A percentile compares a stretch with the other conserved stretches of the same genome.
Evolutionary conservation across 1,140 invertebrate genomes (phyloP).

Genomic region (Coboldia fuscipes): DNA sequence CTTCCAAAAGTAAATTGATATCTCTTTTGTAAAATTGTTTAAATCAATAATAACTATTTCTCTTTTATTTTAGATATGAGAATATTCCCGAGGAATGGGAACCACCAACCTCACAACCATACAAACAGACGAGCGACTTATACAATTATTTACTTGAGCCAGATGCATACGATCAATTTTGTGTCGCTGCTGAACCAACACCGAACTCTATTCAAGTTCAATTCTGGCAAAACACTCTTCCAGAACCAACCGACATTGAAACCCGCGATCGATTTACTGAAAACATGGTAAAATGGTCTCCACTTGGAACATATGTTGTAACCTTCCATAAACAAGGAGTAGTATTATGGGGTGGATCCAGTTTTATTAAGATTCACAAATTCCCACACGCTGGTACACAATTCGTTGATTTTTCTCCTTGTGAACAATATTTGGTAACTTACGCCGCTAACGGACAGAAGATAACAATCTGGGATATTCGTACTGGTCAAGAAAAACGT

Average conservation of each 20-base stretch:
- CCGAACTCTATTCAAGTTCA: slow-evolving; percentile 45
- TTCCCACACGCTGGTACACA: slow-evolving; percentile 82
- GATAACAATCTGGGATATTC: slow-evolving; percentile 85
- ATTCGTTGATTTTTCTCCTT: slow-evolving; percentile 93
- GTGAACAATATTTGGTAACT: slow-evolving; percentile 90
- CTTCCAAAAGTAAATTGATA: slow-evolving; percentile 61
- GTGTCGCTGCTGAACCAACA: slow-evolving; percentile 62
- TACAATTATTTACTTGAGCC: slow-evolving; percentile 80
- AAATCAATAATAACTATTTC: slow-evolving; percentile 1
- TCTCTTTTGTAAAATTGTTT: slow-evolving; percentile 1
- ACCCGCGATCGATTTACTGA: slow-evolving; percentile 47
- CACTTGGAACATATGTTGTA: slow-evolving; percentile 83
- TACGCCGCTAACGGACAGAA: slow-evolving; percentile 50
- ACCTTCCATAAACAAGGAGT: slow-evolving; percentile 93
- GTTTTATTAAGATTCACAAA: slow-evolving; percentile 77
- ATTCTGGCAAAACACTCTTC: slow-evolving; percentile 76
- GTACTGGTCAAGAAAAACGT: slow-evolving; percentile 80
- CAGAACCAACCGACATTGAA: slow-evolving; percentile 64
- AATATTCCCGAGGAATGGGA: slow-evolving; percentile 85
- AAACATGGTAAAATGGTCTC: slow-evolving; percentile 92
- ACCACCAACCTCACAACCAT: slow-evolving; percentile 66
- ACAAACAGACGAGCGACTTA: slow-evolving; percentile 72
- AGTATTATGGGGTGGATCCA: slow-evolving; percentile 88
- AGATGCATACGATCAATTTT: slow-evolving; percentile 90
- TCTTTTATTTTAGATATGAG: slow-evolving; percentile 39